Evolutionary conservation across 2,797 vertebrate genomes (phyloP).

Genomic region (Sebastes nivosus): DNA sequence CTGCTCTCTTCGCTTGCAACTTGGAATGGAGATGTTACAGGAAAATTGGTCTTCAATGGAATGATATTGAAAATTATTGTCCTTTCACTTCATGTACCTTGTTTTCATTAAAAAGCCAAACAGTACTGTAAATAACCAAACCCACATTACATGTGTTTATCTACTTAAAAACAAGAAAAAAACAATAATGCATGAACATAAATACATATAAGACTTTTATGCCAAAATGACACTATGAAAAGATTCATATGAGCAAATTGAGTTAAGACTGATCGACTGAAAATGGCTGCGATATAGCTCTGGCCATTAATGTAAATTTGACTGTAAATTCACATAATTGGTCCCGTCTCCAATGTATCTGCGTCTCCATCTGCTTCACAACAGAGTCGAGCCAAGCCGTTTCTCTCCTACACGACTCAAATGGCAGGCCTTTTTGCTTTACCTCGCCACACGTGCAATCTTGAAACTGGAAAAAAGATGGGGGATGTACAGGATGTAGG

Average conservation of each 20-base stretch:
- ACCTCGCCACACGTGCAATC: constrained; percentile 58
- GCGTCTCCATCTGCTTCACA: constrained; percentile 67
- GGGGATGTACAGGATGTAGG: constrained; percentile 69
- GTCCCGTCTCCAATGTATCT: constrained; percentile 71
- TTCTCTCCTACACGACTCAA: constrained; percentile 65
- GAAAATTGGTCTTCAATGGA: constrained; percentile 57
- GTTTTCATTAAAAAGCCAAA: constrained; percentile 65
- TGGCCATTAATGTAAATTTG: constrained; percentile 55
- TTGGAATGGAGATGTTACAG: constrained; percentile 70
- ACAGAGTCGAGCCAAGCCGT: constrained; percentile 57
- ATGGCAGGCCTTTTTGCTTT: constrained; percentile 59
- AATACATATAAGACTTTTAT: constrained; percentile 82
- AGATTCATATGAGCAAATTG: constrained; percentile 63
- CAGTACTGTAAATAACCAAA: constrained; percentile 69
- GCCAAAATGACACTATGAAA: constrained; percentile 79
- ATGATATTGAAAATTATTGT: constrained; percentile 53
- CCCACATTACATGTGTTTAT: constrained; percentile 75
- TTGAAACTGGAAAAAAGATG: constrained; percentile 56
- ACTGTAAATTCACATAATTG: constrained; percentile 70
- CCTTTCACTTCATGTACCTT: constrained; percentile 50
- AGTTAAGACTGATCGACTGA: constrained; percentile 70
- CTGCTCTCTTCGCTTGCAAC: constrained; percentile 60
- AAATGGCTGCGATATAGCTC: constrained; percentile 57
- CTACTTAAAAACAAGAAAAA: constrained; percentile 64
- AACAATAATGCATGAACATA: constrained; percentile 78